phyloP scores from a whole-genome alignment of 2,888 invertebrate species.

The Eupithecia exiguata region DNA sequence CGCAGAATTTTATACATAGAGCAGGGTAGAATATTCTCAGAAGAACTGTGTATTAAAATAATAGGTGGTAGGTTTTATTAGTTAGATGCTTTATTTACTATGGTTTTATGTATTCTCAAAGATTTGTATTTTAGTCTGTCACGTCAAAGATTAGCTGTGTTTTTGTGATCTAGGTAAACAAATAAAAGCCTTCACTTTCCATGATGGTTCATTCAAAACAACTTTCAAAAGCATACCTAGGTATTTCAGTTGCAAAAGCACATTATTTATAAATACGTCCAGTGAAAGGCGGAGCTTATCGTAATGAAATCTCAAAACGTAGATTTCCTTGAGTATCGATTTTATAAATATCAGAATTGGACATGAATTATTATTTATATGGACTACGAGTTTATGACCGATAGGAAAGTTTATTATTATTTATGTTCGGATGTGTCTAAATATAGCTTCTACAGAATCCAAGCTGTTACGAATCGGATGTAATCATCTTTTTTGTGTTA shows the following conservation, averaged over 20 bases:
- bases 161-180: neutral
- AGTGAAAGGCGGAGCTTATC: constrained; percentile 39
- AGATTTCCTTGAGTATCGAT: constrained; percentile 45
- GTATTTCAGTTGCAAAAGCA: constrained; percentile 26
- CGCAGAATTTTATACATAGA: neutral
- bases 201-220: constrained; percentile 11
- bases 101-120: neutral
- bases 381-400: neutral
- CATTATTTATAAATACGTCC: constrained; percentile 31
- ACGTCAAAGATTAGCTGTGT: neutral
- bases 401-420: neutral
- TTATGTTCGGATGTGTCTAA: neutral
- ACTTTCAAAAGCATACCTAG: constrained; percentile 23
- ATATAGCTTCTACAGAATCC: neutral
- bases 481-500: neutral
- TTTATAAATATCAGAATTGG: constrained; percentile 36
- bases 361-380: constrained; percentile 38
- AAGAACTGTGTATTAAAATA: neutral
- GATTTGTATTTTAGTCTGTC: neutral
- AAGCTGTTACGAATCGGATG: neutral
- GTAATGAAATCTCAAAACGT: constrained; percentile 40
- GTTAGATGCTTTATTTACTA: neutral
- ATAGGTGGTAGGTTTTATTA: neutral
- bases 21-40: neutral
- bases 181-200: constrained; percentile 11